These are phyloP conservation scores for Hemitrygon akajei DNA, from an alignment of 2,797 vertebrate genomes.

Conservation along the genomic window DNA sequence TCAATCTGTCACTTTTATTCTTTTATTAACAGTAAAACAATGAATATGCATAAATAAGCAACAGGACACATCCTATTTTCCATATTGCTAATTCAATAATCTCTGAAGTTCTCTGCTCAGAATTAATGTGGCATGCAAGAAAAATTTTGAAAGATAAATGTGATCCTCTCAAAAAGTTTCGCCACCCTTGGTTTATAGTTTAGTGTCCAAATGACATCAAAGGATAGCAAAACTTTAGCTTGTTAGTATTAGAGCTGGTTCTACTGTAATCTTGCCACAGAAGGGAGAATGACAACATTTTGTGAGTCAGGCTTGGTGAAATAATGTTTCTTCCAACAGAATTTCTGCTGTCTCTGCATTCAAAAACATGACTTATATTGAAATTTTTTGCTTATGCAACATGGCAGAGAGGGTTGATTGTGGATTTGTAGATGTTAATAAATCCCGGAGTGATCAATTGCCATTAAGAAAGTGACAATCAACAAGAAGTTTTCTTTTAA, in stretches of 20 bases:
- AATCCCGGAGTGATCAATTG: background rate
- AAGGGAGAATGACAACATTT: background rate
- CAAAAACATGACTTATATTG: background rate
- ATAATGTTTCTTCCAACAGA: background rate
- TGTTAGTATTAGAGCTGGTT: background rate
- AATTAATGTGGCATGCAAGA: too few relatives aligned
- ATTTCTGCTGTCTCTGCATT: background rate
- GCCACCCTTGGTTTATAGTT: too few relatives aligned
- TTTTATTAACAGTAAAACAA: too few relatives aligned
- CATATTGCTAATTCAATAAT: too few relatives aligned
- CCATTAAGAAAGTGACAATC: background rate
- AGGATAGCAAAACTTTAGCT: too few relatives aligned
- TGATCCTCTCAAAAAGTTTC: too few relatives aligned
- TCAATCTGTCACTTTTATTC: too few relatives aligned
- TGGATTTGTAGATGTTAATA: background rate
- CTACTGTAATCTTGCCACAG: background rate
- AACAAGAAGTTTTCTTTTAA: background rate
- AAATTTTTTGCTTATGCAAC: background rate
- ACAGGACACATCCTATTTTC: too few relatives aligned
- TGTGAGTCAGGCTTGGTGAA: background rate
- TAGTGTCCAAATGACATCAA: too few relatives aligned
- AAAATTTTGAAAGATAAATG: too few relatives aligned
- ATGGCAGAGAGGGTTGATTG: background rate
- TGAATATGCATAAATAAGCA: too few relatives aligned
- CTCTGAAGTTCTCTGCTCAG: too few relatives aligned